Evolutionary conservation across 2,797 vertebrate species (phyloP).

Genomic region (Chaetodon trifasciatus): DNA sequence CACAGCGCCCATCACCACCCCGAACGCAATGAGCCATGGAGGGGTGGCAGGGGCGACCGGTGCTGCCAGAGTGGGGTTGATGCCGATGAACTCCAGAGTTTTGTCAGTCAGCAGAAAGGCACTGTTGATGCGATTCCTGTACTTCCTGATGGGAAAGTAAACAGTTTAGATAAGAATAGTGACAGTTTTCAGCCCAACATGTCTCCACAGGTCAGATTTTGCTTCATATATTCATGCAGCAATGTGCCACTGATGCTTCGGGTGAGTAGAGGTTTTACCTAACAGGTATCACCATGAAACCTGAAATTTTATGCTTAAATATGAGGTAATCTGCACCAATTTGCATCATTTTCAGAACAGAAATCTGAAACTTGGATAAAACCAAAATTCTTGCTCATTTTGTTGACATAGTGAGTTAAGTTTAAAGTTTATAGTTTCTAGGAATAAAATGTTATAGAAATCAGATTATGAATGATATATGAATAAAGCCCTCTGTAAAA

Average conservation of each 20-base stretch:
- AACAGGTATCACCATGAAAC: too few relatives aligned
- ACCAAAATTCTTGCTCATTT: too few relatives aligned
- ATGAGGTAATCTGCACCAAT: too few relatives aligned
- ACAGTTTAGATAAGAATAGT: background rate
- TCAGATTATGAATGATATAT: too few relatives aligned
- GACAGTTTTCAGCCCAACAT: background rate
- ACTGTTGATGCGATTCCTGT: conserved; percentile 90
- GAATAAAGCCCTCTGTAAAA: too few relatives aligned
- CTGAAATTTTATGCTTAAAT: too few relatives aligned
- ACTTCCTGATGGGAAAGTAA: conserved; percentile 76
- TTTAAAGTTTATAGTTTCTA: too few relatives aligned
- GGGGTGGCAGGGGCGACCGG: conserved; percentile 79
- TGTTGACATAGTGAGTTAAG: too few relatives aligned
- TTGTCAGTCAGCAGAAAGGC: conserved; percentile 89
- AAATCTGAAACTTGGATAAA: too few relatives aligned
- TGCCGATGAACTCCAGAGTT: conserved; percentile 91
- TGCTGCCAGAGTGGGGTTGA: conserved; percentile 86
- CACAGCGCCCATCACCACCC: conserved; percentile 84
- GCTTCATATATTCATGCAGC: background rate
- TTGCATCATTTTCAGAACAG: too few relatives aligned
- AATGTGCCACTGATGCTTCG: background rate
- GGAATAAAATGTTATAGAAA: too few relatives aligned
- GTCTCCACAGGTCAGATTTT: background rate
- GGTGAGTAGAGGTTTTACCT: too few relatives aligned
- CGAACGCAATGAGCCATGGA: conserved; percentile 93